Conservation (phyloP, 1,140 invertebrate species). For the Plodia interpunctella region DNA sequence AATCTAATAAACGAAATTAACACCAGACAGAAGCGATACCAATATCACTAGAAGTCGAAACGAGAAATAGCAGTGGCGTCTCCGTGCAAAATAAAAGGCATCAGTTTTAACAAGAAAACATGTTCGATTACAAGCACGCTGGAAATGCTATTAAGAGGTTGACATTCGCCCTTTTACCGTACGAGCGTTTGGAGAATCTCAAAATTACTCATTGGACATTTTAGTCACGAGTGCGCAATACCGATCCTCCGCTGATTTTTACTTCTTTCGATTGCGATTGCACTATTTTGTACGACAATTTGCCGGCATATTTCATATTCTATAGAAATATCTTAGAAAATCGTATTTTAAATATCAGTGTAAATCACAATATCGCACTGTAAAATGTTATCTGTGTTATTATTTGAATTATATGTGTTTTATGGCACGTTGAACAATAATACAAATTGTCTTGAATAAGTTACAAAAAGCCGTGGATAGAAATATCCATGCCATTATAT, state of each 20-base stretch:
- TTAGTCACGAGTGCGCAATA: conserved; percentile 62
- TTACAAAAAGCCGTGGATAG: too few species aligned
- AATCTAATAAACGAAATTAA: neutral
- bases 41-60: neutral
- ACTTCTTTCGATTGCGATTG: conserved; percentile 72
- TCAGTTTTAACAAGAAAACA: conserved; percentile 39
- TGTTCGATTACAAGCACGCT: conserved; percentile 57
- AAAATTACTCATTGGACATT: conserved; percentile 72
- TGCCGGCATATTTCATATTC: conserved; percentile 47
- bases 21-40: neutral
- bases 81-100: neutral
- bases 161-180: conserved; percentile 58
- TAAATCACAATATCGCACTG: too few species aligned
- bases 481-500: too few species aligned
- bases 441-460: too few species aligned
- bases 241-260: conserved; percentile 67
- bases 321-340: too few species aligned
- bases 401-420: too few species aligned
- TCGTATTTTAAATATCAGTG: too few species aligned
- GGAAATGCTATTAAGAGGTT: conserved; percentile 60
- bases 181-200: conserved; percentile 62
- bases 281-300: conserved; percentile 66
- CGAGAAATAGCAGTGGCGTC: neutral
- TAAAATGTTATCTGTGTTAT: too few species aligned
- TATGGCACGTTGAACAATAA: too few species aligned